Conservation (phyloP, 64 coral and sea anemone species). For the Hydrozoanthus tunicans region DNA sequence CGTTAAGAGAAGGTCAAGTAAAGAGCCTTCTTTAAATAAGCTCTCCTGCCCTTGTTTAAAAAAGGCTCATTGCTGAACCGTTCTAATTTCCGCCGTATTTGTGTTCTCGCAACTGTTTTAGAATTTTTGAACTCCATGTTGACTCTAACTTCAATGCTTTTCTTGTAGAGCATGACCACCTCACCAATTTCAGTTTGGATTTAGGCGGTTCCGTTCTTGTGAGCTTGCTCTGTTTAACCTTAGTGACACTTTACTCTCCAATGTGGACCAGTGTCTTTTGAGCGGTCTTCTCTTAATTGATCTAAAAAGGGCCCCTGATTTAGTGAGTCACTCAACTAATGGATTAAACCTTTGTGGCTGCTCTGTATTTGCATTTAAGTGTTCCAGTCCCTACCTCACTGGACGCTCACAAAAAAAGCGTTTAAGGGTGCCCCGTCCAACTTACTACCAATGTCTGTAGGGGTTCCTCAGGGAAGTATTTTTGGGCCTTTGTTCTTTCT, state of each 20-base stretch:
- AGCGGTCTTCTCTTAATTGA: constrained; percentile 2
- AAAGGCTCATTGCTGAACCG: too few species aligned
- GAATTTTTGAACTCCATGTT: neutral
- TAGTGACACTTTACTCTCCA: neutral
- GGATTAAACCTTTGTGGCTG: constrained; percentile 7
- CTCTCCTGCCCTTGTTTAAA: too few species aligned
- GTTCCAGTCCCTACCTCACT: constrained; percentile 8
- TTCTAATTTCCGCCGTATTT: too few species aligned
- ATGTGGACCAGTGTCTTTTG: too few species aligned
- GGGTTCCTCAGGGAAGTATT: constrained; percentile 2
- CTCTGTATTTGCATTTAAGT: neutral
- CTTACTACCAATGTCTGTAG: neutral
- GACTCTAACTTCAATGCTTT: constrained; percentile 3
- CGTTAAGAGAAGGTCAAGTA: too few species aligned
- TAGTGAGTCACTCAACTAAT: neutral
- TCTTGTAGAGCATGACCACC: neutral
- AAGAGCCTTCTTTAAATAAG: too few species aligned
- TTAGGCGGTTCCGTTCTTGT: constrained; percentile 7
- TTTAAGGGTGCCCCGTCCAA: neutral
- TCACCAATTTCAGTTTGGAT: constrained; percentile 24
- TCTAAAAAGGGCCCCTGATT: constrained; percentile 8
- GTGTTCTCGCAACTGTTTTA: neutral
- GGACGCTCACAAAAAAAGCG: neutral
- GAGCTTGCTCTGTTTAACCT: constrained; percentile 17
- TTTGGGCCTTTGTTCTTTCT: neutral